Base-by-base conservation (phyloP, 1,140 invertebrate genomes). In the Drosophila pachea region DNA sequence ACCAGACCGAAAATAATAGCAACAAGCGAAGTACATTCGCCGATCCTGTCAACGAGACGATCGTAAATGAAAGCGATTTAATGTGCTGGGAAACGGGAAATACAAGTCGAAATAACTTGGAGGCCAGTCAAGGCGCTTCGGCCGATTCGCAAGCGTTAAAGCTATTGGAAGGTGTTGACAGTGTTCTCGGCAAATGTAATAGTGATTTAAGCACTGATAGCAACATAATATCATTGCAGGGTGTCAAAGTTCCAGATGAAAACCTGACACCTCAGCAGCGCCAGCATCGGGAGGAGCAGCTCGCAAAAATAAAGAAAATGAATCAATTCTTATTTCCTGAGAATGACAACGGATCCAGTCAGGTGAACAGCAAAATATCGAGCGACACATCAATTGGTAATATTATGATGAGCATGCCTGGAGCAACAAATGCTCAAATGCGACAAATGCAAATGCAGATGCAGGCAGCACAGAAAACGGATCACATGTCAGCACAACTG, bases 201-300 rank as follows among this genome's bases (percentile, higher is more conserved):
- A 40, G n/a, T 8, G 79, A 83, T 29, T 11, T 69, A n/a, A 59
- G 58, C 33, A 31, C 53, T 4, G 79, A 76, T 16, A 77, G 55
- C 73, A 91, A 90, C 73, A 89, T 92, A 70, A 91, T 92, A 65
- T 92, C 92, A 33, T 82, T 93, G 42, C 92, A 93, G 91, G 95
- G 95, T 82, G 95, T 96, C 8, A 97, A 97, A 92, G 94, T 97
- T 78, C 97, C 97, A 65, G 97, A 99, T 91, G 97, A 98, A 91
- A 97, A 98, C 90, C 91, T 99, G 70, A 99, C 97, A 56, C 97
- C 97, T 29, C 96, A 98, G 90, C 97, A 99, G 90, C 92, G 96
- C 54, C 96, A 97, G 61, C 96, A 97, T 83, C 92, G 97, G 58
- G 97, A 98, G 90, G 96, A 97, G 88, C 95, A 97, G 76, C 91